Evolutionary conservation across 1,140 invertebrate species (phyloP).

Genomic region (Andrena cerasifolii): DNA sequence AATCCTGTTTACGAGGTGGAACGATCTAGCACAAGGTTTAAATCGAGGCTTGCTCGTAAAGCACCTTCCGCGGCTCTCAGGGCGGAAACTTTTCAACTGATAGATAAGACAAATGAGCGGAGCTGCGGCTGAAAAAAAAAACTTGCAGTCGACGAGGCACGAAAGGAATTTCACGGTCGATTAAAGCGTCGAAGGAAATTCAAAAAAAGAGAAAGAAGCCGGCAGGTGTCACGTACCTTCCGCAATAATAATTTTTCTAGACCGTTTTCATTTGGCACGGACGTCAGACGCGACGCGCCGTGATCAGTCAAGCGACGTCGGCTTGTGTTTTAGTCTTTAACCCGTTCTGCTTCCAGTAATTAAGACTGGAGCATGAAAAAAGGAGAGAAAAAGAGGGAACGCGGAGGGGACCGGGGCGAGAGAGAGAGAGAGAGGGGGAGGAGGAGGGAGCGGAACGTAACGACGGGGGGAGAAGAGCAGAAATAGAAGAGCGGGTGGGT

Average conservation of each 20-base stretch:
- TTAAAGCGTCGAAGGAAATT: slow-evolving; percentile 17
- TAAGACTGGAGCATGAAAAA: slow-evolving; percentile 68
- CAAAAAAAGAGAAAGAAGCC: background rate
- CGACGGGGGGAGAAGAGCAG: slow-evolving; percentile 17
- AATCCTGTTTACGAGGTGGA: too few relatives aligned
- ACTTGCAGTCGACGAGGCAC: background rate
- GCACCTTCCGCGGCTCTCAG: too few relatives aligned
- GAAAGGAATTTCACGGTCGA: slow-evolving; percentile 4
- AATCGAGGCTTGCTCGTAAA: too few relatives aligned
- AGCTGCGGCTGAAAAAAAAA: background rate
- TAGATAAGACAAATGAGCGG: too few relatives aligned
- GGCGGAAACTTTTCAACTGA: background rate
- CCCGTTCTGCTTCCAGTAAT: slow-evolving; percentile 73
- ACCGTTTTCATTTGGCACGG: slow-evolving; percentile 70
- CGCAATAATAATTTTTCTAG: slow-evolving; percentile 67
- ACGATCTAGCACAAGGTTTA: too few relatives aligned
- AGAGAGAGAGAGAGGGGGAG: background rate
- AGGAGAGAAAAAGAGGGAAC: slow-evolving; percentile 29
- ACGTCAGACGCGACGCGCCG: slow-evolving; percentile 65
- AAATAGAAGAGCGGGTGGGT: slow-evolving; percentile 36
- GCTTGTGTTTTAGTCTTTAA: slow-evolving; percentile 71
- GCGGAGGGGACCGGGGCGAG: slow-evolving; percentile 8
- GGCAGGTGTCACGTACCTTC: slow-evolving; percentile 57
- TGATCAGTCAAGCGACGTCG: slow-evolving; percentile 71
- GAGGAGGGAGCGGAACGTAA: background rate